Evolutionary conservation across 2,888 invertebrate species (phyloP), one percentile per base, ranked within the genome.

Genomic region (Xestobium rufovillosum): DNA sequence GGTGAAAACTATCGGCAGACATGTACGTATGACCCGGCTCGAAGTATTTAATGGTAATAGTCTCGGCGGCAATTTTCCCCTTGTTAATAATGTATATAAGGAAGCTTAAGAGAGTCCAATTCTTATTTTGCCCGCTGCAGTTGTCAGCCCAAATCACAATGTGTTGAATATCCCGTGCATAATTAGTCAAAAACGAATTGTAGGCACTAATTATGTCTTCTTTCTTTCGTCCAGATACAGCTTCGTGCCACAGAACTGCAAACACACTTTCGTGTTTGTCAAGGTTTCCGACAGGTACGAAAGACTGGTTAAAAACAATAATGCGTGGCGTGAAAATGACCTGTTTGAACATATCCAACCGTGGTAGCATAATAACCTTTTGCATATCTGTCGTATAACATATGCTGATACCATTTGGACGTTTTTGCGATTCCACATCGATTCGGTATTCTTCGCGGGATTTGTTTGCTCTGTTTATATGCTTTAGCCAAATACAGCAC

Each of bases 1-100:
- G n/a, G n/a, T n/a, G n/a, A n/a, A n/a, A 53, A 53, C 47, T 50
- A 60, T 68, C 65, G 63, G 59, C 52, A 45, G 31, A 2, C 31
- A 31, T 31, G 10, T 16, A 31, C 2, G 16, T 31, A 16, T 31
- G 31, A 4, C 31, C 50, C 60, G 59, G 66, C 65, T 60, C 61
- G 14, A 31, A 31, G n/a, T 31, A 31, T 31, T 14, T 31, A 2
- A 31, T 3, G 3, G 3, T 11, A 8, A 31, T 15, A 8, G 2
- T 10, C 3, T 31, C 3, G 2, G 16, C 14, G 3, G 3, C 3
- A 2, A 31, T 16, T 16, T 31, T 14, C 15, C 17, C n/a, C 4
- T 10, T 16, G 14, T 31, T 31, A 2, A 31, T 11, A 11, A 31
- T 16, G n/a, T 31, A 31, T 10, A 31, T 31, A 10, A 31, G 17